A percentile compares a stretch with the other conserved stretches of the same genome.
phyloP scores from a whole-genome alignment of 2,113 vertebrate species.

The Heterotis niloticus region DNA sequence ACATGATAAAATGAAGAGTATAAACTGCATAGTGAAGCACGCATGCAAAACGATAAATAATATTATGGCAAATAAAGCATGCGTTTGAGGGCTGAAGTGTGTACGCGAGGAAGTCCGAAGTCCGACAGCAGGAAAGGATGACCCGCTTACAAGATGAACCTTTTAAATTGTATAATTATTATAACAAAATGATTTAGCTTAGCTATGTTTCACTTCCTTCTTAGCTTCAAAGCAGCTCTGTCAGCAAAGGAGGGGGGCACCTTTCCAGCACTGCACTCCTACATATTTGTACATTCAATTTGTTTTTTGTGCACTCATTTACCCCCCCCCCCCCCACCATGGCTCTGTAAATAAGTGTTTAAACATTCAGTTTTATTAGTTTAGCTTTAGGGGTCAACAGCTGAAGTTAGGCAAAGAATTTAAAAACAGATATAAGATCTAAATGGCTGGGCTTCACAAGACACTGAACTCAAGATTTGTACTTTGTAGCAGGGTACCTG shows the following conservation, averaged over 20 bases:
- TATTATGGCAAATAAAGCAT: no score
- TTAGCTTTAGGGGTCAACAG: neutral
- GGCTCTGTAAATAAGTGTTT: neutral
- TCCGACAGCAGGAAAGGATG: no score
- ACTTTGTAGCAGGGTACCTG: neutral
- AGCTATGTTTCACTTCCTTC: no score
- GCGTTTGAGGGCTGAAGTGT: no score
- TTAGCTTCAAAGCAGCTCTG: neutral
- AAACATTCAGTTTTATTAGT: constrained; percentile 12
- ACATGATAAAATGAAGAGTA: no score
- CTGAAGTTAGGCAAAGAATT: neutral
- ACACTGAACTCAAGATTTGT: neutral
- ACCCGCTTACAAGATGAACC: no score
- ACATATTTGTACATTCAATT: neutral
- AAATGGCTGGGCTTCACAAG: neutral
- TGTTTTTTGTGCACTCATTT: no score
- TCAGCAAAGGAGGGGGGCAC: neutral
- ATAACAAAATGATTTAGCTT: no score
- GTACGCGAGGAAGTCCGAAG: no score
- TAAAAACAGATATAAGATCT: neutral
- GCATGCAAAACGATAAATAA: no score
- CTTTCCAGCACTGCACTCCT: neutral
- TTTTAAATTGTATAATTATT: no score
- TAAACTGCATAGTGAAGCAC: no score
- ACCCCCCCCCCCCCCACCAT: neutral